Evolutionary conservation across 1,140 invertebrate species (phyloP).

Genomic region (Eriocheir sinensis): DNA sequence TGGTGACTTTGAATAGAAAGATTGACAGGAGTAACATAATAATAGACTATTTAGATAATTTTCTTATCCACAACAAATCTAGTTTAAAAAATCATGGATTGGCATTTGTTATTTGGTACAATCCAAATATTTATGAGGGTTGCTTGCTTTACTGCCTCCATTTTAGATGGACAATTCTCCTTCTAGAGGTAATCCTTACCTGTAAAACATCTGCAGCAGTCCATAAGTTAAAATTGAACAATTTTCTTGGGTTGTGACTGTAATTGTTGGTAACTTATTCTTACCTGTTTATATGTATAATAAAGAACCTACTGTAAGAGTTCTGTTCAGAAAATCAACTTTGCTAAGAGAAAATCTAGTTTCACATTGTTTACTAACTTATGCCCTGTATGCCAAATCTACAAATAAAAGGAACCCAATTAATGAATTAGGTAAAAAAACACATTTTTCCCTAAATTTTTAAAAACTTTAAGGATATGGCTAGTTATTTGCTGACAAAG

Average conservation of each 20-base stretch:
- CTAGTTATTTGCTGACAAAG: no score
- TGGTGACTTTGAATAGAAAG: no score
- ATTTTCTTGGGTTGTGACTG: neutral
- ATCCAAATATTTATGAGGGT: neutral
- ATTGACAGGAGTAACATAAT: no score
- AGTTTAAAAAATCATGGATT: neutral
- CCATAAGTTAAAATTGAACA: neutral
- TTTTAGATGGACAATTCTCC: neutral
- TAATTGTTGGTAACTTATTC: neutral
- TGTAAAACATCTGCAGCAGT: neutral
- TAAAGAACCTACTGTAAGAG: neutral
- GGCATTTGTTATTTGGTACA: neutral
- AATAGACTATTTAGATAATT: no score
- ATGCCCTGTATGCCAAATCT: neutral
- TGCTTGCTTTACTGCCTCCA: neutral
- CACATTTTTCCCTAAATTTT: no score
- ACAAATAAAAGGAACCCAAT: no score
- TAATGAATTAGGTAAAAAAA: no score
- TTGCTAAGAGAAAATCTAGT: neutral
- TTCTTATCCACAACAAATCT: neutral
- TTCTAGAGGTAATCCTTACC: neutral
- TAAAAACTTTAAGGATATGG: no score
- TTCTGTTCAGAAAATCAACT: neutral
- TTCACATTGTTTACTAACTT: neutral
- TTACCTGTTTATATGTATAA: slow-evolving; percentile 1